Evolutionary conservation across 2,113 vertebrate species (phyloP), one percentile per base, ranked within the genome.

Genomic region (Mesoclemmys tuberculata): DNA sequence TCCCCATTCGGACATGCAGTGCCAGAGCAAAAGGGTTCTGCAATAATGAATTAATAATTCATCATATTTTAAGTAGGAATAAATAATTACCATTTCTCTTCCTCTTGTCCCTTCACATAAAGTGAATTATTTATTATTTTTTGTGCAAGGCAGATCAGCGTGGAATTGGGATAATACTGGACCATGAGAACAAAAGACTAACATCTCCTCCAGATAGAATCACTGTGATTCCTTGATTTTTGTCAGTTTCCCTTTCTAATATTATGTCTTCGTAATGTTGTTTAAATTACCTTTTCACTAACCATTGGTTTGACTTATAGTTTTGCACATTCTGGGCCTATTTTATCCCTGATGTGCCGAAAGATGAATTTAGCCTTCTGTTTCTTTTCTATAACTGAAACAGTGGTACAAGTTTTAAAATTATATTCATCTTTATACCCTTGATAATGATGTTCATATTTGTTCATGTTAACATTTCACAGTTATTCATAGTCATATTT

Each of bases 311-410:
- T 90, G 51, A 96, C 35, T 94, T 96, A 88, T 27, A 48, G 56
- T 96, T 95, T 55, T 41, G 93, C n/a, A 71, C 78, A 14, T 75
- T 92, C 22, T 31, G 58, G 64, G 84, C 68, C 81, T 44, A 94
- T 94, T 84, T 8, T 91, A 83, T 74, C 74, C 77, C 12, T 93
- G 64, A 82, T 95, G 90, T 87, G 88, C 16, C 55, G 84, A 88
- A 93, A 92, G 88, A 94, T 89, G 94, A 96, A 97, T 92, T 94
- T 96, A 38, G 71, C 71, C 95, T 88, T 97, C 84, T 94, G 24
- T 46, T 10, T 95, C 81, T 80, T 96, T 96, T 95, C 92, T 74
- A 90, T 82, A 81, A 16, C 87, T 95, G 85, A 89, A 89, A 96
- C 93, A 97, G 88, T 83, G 79, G 48, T 86, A 61, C 61, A 71